Evolutionary conservation across 2,888 invertebrate species (phyloP), one percentile per base, ranked within the genome.

Genomic region (Proisotoma minuta): DNA sequence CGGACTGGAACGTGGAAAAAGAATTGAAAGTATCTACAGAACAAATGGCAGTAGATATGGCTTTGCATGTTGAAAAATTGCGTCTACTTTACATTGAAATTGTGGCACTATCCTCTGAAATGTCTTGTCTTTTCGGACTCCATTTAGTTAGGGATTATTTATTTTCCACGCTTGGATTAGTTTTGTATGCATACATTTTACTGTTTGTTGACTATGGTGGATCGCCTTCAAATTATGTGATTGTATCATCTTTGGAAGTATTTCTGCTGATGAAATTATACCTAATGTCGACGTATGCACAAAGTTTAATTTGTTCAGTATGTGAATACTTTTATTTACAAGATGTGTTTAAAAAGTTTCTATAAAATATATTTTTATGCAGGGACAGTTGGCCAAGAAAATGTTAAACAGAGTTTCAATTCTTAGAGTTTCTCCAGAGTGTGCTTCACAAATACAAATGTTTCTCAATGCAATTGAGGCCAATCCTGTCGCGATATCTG

Each of bases 131-230:
- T 10, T 72, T 72, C 63, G 72, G 72, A 20, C 28, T 49, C 8
- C 72, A 72, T 54, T 56, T 72, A 22, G 63, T 68, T 22, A 56
- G 70, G 24, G 72, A 70, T 40, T 67, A 65, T 47, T 29, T 66
- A 1, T 66, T 53, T 49, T 64, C 63, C 12, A 56, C 70, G 28
- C 48, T 64, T 12, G 67, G 66, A 0, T 50, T 70, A 3, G 60
- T 69, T 15, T 23, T 72, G 47, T 68, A 70, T 57, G 60, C 69
- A 0, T 72, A 72, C 49, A 62, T 65, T 22, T 8, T 69, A 0
- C 27, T 69, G 15, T 69, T 61, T 51, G 29, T 66, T 12, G 54
- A 43, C 0, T 34, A 34, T 34, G 23, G 54, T 2, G 58, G 62
- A 18, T 59, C 62, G 10, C 47, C 53, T 3, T 23, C 53, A 1